These are phyloP conservation scores for Heteromyza rotundicornis DNA, from an alignment of 2,888 invertebrate genomes.

Conservation along the genomic window DNA sequence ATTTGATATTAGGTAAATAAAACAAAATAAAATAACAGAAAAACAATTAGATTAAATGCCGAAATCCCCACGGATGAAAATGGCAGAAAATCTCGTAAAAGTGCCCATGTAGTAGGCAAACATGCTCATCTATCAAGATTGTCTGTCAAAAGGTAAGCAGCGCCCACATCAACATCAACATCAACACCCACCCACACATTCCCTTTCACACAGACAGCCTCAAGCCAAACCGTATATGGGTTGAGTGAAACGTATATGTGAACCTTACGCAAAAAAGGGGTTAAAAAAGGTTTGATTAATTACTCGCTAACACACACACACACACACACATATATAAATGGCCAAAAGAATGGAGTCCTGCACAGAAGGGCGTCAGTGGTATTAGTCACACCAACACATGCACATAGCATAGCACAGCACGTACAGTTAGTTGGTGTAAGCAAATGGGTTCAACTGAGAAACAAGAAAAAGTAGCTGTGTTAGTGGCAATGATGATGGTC, in stretches of 20 bases:
- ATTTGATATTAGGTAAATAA: not conserved
- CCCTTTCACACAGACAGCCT: too few relatives aligned
- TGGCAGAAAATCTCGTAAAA: too few relatives aligned
- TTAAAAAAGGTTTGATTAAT: not conserved
- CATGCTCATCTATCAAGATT: not conserved
- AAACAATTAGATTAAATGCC: constrained; percentile 4
- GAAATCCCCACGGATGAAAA: not conserved
- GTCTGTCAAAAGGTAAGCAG: not conserved
- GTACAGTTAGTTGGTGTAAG: too few relatives aligned
- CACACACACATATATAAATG: not conserved
- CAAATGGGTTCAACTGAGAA: too few relatives aligned
- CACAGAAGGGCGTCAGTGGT: not conserved
- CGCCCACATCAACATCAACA: too few relatives aligned
- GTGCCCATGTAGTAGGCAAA: not conserved
- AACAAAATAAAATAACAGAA: not conserved
- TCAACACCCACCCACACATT: not conserved
- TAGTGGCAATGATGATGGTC: too few relatives aligned
- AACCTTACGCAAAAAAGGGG: not conserved
- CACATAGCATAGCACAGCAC: too few relatives aligned
- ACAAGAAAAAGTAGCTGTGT: too few relatives aligned
- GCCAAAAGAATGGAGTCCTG: too few relatives aligned
- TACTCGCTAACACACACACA: too few relatives aligned
- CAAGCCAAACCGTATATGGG: too few relatives aligned
- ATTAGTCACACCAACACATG: not conserved
- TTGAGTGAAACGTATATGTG: not conserved